Conservation (phyloP, 2,113 vertebrate species). For the Toxostoma redivivum region DNA sequence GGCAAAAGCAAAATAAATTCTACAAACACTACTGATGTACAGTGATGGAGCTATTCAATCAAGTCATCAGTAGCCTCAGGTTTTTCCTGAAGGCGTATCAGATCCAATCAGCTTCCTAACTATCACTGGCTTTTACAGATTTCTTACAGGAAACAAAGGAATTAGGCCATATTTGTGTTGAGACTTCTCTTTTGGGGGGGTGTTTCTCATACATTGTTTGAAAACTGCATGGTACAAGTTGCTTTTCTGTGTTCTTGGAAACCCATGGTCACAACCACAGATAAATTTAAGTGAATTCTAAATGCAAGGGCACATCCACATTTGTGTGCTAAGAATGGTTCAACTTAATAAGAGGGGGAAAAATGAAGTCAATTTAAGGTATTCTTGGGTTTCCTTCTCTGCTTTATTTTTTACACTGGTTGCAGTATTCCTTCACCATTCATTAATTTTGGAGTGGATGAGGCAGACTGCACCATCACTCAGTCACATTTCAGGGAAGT, state of each 20-base stretch:
- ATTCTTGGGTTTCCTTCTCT: neutral
- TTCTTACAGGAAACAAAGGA: neutral
- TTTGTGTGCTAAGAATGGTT: neutral
- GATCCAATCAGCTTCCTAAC: conserved; percentile 4
- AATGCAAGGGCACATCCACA: neutral
- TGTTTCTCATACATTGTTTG: neutral
- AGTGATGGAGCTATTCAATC: neutral
- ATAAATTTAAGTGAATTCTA: neutral
- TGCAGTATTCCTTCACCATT: neutral
- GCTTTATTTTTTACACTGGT: neutral
- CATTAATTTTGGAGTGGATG: neutral
- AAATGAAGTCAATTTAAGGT: neutral
- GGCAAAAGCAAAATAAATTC: neutral
- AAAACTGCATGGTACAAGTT: neutral
- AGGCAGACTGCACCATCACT: neutral
- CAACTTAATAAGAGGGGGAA: neutral
- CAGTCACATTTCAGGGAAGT: neutral
- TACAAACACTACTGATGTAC: neutral
- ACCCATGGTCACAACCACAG: neutral
- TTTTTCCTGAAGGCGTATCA: neutral
- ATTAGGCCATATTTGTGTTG: neutral
- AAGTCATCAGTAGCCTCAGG: neutral
- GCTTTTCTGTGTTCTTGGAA: neutral
- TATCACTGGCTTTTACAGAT: neutral
- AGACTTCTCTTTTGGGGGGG: neutral